These are phyloP conservation scores for Dromaius novaehollandiae DNA, from an alignment of 2,113 vertebrate species.

Conservation along the genomic window DNA sequence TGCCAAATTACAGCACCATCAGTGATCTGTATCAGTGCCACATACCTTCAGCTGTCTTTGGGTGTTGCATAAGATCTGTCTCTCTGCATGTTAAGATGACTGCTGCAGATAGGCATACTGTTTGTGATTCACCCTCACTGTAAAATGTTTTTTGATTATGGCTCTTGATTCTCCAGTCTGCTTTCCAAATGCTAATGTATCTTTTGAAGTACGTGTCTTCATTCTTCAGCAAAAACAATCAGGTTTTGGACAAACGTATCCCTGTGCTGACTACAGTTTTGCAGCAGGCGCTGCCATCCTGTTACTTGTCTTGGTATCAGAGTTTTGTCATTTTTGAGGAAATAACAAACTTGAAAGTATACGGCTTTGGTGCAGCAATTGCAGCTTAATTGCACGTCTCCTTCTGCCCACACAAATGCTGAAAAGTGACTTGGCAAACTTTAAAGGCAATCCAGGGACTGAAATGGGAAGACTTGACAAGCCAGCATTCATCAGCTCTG, in stretches of 20 bases:
- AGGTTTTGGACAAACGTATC: not conserved
- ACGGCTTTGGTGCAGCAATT: conserved; percentile 66
- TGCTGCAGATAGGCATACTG: not conserved
- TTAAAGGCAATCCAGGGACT: conserved; percentile 69
- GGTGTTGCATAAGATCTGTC: rapidly evolving
- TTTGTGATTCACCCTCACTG: not conserved
- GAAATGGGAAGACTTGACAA: conserved; percentile 69
- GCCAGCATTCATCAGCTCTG: conserved; percentile 73
- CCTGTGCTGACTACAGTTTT: not conserved
- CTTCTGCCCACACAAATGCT: conserved; percentile 74
- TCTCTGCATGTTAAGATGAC: not conserved
- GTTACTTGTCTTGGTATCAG: conserved; percentile 52
- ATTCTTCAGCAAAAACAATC: not conserved
- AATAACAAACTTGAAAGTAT: conserved; percentile 69
- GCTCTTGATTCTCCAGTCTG: not conserved
- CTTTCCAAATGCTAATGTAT: not conserved
- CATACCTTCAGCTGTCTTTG: rapidly evolving
- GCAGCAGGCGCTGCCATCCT: conserved; percentile 39
- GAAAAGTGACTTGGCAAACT: conserved; percentile 73
- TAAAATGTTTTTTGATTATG: rapidly evolving
- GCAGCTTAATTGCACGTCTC: conserved; percentile 72
- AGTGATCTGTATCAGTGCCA: rapidly evolving
- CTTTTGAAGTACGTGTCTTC: not conserved
- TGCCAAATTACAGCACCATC: not conserved
- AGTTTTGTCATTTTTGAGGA: conserved; percentile 64